These are phyloP conservation scores for Petroica traversi DNA, from an alignment of 2,113 vertebrate species.

Conservation along the genomic window DNA sequence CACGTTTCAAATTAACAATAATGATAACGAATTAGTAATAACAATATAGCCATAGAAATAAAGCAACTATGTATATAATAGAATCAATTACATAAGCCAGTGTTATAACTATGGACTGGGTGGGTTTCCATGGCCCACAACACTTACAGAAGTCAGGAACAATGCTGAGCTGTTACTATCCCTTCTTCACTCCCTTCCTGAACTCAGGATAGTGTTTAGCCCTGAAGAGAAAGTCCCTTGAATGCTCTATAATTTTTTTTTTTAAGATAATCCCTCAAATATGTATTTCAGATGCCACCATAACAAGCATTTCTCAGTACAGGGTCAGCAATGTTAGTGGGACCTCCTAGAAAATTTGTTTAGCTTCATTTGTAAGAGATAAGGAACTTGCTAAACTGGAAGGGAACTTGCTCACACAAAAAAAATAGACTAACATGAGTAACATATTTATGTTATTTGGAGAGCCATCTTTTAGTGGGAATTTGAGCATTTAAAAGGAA, in stretches of 20 bases:
- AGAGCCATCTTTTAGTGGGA: not conserved
- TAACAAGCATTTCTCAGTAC: not conserved
- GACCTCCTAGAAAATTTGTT: not conserved
- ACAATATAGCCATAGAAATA: not conserved
- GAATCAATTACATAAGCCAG: not conserved
- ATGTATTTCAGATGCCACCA: not conserved
- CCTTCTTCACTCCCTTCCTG: not conserved
- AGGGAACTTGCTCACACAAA: not conserved
- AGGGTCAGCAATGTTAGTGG: not conserved
- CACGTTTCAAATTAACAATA: not conserved
- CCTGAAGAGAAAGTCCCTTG: not conserved
- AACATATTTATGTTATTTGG: not conserved
- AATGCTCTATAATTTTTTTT: not conserved
- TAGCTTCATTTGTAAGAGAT: slow-evolving; percentile 1
- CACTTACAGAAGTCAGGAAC: not conserved
- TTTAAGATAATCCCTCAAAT: not conserved
- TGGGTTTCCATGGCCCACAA: not conserved
- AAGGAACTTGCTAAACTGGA: slow-evolving; percentile 4
- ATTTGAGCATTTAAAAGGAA: not conserved
- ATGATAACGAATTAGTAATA: not conserved
- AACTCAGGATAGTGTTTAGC: not conserved
- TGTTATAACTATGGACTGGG: not conserved
- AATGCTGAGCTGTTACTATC: not conserved
- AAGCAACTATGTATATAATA: not conserved
- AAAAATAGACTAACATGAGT: not conserved